A percentile compares a stretch with the other conserved stretches of the same genome.
phyloP scores from a whole-genome alignment of 2,888 invertebrate species.

The Oconnorella tubifera region DNA sequence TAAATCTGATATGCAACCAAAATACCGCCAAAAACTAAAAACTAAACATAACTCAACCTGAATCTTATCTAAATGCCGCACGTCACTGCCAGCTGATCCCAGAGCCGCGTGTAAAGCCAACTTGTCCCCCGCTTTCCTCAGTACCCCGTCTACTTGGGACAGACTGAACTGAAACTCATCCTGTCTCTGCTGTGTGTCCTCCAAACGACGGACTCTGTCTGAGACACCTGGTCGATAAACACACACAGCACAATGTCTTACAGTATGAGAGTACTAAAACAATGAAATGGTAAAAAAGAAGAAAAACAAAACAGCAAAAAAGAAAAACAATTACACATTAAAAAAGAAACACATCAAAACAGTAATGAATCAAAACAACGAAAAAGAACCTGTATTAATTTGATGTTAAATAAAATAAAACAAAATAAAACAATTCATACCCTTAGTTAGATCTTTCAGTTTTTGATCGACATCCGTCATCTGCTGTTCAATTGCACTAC shows the following conservation, averaged over 20 bases:
- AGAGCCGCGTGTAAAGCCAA: constrained; percentile 71
- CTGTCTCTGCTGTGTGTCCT: constrained; percentile 68
- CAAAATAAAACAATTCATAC: neutral
- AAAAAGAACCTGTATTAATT: too few species aligned
- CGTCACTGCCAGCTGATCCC: constrained; percentile 70
- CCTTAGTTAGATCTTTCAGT: neutral
- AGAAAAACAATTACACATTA: too few species aligned
- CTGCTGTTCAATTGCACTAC: neutral
- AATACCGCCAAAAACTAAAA: too few species aligned
- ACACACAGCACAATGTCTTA: too few species aligned
- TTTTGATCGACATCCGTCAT: neutral
- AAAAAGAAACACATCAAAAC: too few species aligned
- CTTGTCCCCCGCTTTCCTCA: constrained; percentile 75
- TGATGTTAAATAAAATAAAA: too few species aligned
- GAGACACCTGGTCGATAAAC: constrained; percentile 62
- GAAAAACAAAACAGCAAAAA: too few species aligned
- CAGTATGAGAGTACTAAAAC: too few species aligned
- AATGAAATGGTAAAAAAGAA: too few species aligned
- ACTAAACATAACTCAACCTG: constrained; percentile 63
- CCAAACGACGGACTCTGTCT: constrained; percentile 73
- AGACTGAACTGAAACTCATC: constrained; percentile 67
- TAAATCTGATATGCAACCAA: too few species aligned
- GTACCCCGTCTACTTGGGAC: neutral
- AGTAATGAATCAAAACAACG: too few species aligned
- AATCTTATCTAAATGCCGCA: constrained; percentile 78